phyloP scores from a whole-genome alignment of 1,140 invertebrate genomes.

The Pristionchus pacificus region DNA sequence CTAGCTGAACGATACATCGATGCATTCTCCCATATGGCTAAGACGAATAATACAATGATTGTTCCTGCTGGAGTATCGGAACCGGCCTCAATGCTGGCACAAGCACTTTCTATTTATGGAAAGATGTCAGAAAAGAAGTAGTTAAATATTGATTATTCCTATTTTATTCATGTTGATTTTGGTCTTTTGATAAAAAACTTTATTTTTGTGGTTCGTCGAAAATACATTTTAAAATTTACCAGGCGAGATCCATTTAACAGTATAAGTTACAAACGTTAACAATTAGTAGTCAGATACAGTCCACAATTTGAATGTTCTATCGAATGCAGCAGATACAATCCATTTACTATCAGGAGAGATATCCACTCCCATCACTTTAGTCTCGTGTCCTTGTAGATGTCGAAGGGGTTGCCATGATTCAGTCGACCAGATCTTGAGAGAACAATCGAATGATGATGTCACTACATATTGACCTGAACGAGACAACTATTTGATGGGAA shows the following conservation, averaged over 20 bases:
- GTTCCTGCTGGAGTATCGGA: slow-evolving; percentile 84
- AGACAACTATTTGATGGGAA: no score
- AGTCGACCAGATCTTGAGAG: slow-evolving; percentile 87
- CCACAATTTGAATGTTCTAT: slow-evolving; percentile 97
- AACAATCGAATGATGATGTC: slow-evolving; percentile 81
- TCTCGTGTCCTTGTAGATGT: slow-evolving; percentile 87
- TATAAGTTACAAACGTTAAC: no score
- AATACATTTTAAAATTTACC: no score
- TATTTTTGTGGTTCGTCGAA: neutral
- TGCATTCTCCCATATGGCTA: slow-evolving; percentile 86
- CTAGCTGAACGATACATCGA: slow-evolving; percentile 90
- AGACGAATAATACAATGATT: slow-evolving; percentile 87
- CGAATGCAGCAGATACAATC: slow-evolving; percentile 87
- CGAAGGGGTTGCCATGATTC: slow-evolving; percentile 85
- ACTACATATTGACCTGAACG: slow-evolving; percentile 57
- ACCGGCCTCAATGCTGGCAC: slow-evolving; percentile 63
- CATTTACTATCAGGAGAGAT: slow-evolving; percentile 66
- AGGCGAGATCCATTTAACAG: no score
- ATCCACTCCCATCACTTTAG: slow-evolving; percentile 84
- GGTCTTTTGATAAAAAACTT: neutral
- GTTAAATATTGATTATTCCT: neutral
- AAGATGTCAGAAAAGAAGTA: slow-evolving; percentile 13
- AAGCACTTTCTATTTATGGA: slow-evolving; percentile 48
- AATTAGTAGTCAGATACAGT: slow-evolving; percentile 23
- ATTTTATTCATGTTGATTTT: neutral